Evolutionary conservation across 2,797 vertebrate genomes (phyloP).

Genomic region (Meda fulgida): DNA sequence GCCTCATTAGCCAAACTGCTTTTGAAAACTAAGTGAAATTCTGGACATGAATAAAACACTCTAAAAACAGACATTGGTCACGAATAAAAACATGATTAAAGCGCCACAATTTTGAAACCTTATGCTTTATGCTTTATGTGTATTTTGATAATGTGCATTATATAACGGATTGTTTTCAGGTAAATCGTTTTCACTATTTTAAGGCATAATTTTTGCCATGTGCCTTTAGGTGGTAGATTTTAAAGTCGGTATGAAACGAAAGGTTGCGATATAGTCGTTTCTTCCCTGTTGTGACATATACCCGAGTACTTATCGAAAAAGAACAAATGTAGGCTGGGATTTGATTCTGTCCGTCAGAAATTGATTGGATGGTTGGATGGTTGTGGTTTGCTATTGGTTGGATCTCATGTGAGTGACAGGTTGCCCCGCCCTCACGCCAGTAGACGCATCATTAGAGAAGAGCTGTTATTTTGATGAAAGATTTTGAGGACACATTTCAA

Average conservation of each 20-base stretch:
- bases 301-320: too few relatives aligned
- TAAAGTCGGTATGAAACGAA: neutral
- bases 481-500: neutral
- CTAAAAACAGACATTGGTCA: constrained; percentile 8
- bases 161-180: neutral
- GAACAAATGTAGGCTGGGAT: neutral
- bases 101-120: neutral
- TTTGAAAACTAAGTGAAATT: constrained; percentile 40
- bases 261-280: neutral
- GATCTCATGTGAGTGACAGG: neutral
- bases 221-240: neutral
- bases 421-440: too few relatives aligned
- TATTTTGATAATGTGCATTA: neutral
- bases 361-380: neutral
- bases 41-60: constrained; percentile 45
- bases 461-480: neutral
- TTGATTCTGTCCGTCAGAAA: neutral
- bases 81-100: neutral
- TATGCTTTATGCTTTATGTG: neutral
- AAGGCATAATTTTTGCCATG: too few relatives aligned
- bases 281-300: neutral
- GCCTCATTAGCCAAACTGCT: constrained; percentile 51
- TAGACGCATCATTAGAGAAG: neutral
- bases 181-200: neutral
- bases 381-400: neutral